phyloP scores from a whole-genome alignment of 2,888 invertebrate species.

The Pachliopta kotzebuea region DNA sequence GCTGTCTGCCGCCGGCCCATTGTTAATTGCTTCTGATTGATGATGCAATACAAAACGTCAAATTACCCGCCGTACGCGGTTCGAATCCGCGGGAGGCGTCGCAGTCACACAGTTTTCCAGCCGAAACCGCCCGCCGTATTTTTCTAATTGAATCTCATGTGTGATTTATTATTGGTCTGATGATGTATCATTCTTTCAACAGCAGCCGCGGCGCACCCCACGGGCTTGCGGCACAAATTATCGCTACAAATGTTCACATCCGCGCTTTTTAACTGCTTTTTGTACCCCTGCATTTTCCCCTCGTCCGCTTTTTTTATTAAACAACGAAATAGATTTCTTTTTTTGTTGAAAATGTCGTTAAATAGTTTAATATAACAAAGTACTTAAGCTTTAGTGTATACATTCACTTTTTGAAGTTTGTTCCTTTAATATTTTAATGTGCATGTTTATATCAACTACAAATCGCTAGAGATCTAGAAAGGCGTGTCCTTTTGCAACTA shows the following conservation, averaged over 20 bases:
- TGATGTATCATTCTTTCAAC: conserved; percentile 80
- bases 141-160: conserved; percentile 78
- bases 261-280: conserved; percentile 67
- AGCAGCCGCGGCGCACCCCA: conserved; percentile 74
- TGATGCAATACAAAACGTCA: conserved; percentile 72
- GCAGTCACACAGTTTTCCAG: conserved; percentile 61
- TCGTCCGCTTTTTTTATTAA: conserved; percentile 64
- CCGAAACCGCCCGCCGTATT: conserved; percentile 58
- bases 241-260: conserved; percentile 75
- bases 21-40: conserved; percentile 73
- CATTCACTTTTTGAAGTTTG: neutral
- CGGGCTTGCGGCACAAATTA: conserved; percentile 71
- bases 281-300: conserved; percentile 52
- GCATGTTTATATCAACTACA: neutral
- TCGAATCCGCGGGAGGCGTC: conserved; percentile 55
- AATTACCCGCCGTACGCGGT: conserved; percentile 66
- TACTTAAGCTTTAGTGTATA: neutral
- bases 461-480: no score
- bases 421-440: neutral
- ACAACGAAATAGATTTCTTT: conserved; percentile 49
- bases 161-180: conserved; percentile 80
- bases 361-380: conserved; percentile 16
- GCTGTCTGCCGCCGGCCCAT: conserved; percentile 34
- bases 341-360: conserved; percentile 27
- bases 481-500: no score